Evolutionary conservation across 2,797 vertebrate genomes (phyloP), one percentile per base, ranked within the genome.

Genomic region (Hypotaenidia philippensis): DNA sequence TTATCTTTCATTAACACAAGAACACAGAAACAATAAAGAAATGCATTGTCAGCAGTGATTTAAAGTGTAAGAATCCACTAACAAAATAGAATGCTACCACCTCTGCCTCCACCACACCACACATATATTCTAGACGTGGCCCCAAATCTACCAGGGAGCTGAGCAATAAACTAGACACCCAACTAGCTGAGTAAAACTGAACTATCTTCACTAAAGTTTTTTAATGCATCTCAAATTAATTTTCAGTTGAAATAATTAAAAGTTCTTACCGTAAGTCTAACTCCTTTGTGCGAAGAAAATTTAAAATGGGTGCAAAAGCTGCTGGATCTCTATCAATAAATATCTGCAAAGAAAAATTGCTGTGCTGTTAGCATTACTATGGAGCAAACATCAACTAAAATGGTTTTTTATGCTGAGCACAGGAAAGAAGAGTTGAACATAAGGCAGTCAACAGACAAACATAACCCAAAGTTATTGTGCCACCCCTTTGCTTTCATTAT

Each of bases 321-420:
- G 99, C 98, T 10, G 99, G 99, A 96, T 99, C 99, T 97, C 99
- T 98, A 97, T 99, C 99, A 97, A 99, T 99, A 98, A 99, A 99
- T 98, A 99, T 99, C 99, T 99, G 96, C 31, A 97, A 97, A 93
- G 47, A 94, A 96, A 79, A 90, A 79, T 2, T 41, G 12, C 53
- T 36, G 21, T 40, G 47, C 17, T 64, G 77, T 91, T 21, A 96
- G 41, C 20, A 34, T 49, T 41, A 34, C 22, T 64, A 71, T 19
- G 38, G n/a, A 89, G 15, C 23, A 90, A 59, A 8, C 1, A 3
- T 15, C 38, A 86, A 32, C 15, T 75, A 44, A 86, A 60, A 36
- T 27, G 22, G 5, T 64, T 36, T 85, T 79, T 34, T 60, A 66
- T 53, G 68, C 34, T 78, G 3, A 49, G 23, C 26, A 23, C 38